Base-by-base conservation (phyloP, 2,888 invertebrate species). In the Nycteola revayana region DNA sequence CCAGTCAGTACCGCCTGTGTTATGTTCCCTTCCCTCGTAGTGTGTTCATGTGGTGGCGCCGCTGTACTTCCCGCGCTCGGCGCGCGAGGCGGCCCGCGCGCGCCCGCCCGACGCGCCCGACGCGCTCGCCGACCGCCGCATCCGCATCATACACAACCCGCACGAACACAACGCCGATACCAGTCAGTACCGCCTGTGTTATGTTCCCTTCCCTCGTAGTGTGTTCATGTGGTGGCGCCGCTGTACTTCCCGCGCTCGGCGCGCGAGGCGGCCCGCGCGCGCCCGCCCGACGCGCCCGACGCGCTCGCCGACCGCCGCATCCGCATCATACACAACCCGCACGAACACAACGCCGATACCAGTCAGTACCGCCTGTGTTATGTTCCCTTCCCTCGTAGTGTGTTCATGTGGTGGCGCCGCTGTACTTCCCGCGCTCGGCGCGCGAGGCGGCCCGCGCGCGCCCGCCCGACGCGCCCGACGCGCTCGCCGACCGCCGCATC, bases 271-370 rank as follows among this genome's bases (percentile, higher is more conserved):
- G 92, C 93, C 45, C 92, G 93, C 47, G 94, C 94, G 9, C 89
- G 93, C 94, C 39, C 37, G 17, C 36, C 94, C 8, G 54, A 93
- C 94, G 39, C 37, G 14, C 36, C 94, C 8, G 96, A 95, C 9
- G 89, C 93, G 58, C 91, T 90, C 72, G 93, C 94, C 1, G 97
- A 97, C 75, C 82, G 97, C 47, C 93, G 96, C 77, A 97, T 98
- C 68, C 92, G 97, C 66, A 97, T 97, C 69, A 94, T 95, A 71
- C 96, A 96, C 84, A 97, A 97, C 91, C 97, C 97, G 51, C 95
- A 95, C 69, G 47, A 49, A 29, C 72, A 73, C n/a, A 35, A 24
- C 29, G 27, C 48, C 0, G 50, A 52, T 11, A 49, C 49, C 3
- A 53, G 69, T 64, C 14, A 42, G 52, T 51, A 24, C 9, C 2